Conservation (phyloP, 2,113 vertebrate genomes). For the Hiodon tergisus region DNA sequence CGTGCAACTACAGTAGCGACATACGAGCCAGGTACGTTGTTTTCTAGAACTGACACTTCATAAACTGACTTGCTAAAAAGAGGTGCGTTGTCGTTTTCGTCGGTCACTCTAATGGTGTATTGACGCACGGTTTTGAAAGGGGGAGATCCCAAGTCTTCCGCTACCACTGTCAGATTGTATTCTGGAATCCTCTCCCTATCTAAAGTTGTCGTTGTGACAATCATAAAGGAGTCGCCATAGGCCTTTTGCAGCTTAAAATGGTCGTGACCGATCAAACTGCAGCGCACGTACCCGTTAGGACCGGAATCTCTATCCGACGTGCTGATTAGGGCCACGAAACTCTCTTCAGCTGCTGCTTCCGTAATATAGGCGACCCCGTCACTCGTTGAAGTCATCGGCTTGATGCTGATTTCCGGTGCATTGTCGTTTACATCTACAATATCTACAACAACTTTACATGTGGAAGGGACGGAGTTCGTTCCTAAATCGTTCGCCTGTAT, state of each 20-base stretch:
- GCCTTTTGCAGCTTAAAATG: slow-evolving; percentile 65
- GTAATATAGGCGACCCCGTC: slow-evolving; percentile 65
- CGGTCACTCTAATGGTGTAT: slow-evolving; percentile 61
- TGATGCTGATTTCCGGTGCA: slow-evolving; percentile 62
- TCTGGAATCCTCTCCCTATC: slow-evolving; percentile 62
- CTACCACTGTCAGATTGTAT: slow-evolving; percentile 65
- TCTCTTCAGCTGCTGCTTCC: slow-evolving; percentile 62
- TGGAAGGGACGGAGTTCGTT: slow-evolving; percentile 45
- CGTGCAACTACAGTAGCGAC: slow-evolving; percentile 59
- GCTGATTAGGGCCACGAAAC: slow-evolving; percentile 68
- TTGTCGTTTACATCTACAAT: slow-evolving; percentile 69
- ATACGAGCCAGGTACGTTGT: slow-evolving; percentile 66
- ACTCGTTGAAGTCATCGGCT: slow-evolving; percentile 63
- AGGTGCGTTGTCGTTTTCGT: slow-evolving; percentile 67
- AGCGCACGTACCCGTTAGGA: slow-evolving; percentile 61
- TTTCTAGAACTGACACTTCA: slow-evolving; percentile 63
- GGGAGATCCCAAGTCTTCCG: slow-evolving; percentile 62
- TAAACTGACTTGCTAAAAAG: slow-evolving; percentile 58
- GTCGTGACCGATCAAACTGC: slow-evolving; percentile 59
- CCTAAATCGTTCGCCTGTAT: slow-evolving; percentile 59
- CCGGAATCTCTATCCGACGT: slow-evolving; percentile 67
- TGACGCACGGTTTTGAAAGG: slow-evolving; percentile 60
- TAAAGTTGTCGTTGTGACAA: slow-evolving; percentile 53
- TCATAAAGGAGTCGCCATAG: slow-evolving; percentile 66
- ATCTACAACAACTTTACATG: slow-evolving; percentile 56